Base-by-base conservation (phyloP, 2,113 vertebrate genomes). In the Rhinopithecus roxellana region DNA sequence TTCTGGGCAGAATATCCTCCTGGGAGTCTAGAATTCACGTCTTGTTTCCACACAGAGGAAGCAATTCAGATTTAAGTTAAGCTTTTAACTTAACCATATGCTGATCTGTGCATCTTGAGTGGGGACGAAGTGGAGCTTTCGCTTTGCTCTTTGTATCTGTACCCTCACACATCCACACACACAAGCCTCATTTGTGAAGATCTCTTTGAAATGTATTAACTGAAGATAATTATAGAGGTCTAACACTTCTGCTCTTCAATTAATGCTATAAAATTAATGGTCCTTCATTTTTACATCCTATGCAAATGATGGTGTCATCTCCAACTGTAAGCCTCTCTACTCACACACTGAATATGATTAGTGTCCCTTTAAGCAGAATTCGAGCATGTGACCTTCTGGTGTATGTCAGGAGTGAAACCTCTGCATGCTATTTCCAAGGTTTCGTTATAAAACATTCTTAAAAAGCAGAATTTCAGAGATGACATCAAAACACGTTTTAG, bases 231-330 rank as follows among this genome's bases (percentile, higher is more conserved):
- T 99, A 98, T 69, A 98, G 91, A 98, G 95, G 95, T 96, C 96
- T 98, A 98, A 98, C 90, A 97, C 52, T 98, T 98, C 97, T 97
- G 98, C 96, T 98, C 93, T 97, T 98, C 94, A 98, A 98, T 98
- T 98, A 98, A 98, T 98, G 97, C 91, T 98, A 97, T 98, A 98
- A 98, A 98, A 98, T 98, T 99, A 98, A 99, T 98, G 96, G 97
- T 87, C 97, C 98, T 98, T 98, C 97, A 98, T 98, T 99, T 99
- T 98, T 98, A 97, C 97, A 91, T 98, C 93, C 94, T 97, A 87
- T 95, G 96, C 97, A 99, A 98, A 99, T 98, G 97, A 98, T 97
- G 89, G 84, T 98, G 98, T 98, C 96, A 98, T 97, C 96, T 98
- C 92, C 95, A 97, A 92, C 77, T 59, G 52, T 94, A 98, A 50